Percentiles rank a stretch among this genome's conserved stretches.
These are phyloP conservation scores for Ips typographus DNA, from an alignment of 1,140 invertebrate genomes.

Conservation along the genomic window DNA sequence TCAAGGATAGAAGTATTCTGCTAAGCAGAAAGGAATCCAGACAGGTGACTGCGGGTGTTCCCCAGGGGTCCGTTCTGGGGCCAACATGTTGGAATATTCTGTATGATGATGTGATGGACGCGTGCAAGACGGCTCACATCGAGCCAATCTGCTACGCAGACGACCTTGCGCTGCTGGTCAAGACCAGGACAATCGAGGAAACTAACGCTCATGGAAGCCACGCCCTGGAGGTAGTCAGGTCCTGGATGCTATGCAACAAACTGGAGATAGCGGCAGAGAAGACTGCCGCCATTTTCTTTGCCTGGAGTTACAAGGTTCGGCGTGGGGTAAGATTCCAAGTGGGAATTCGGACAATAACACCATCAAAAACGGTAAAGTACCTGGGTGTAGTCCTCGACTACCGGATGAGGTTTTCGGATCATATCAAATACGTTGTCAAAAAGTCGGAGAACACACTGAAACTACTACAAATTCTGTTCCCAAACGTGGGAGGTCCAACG, in stretches of 20 bases:
- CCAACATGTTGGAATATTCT: not conserved
- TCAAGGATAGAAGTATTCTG: not conserved
- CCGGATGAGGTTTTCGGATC: not conserved
- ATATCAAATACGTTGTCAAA: not conserved
- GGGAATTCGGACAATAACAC: not conserved
- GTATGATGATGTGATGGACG: not conserved
- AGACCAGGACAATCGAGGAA: not conserved
- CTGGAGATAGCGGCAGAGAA: constrained; percentile 2
- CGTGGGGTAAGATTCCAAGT: not conserved
- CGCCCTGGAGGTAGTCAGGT: not conserved
- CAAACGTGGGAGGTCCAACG: not conserved
- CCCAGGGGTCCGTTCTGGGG: not conserved
- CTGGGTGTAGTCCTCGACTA: constrained; percentile 1
- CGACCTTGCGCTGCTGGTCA: not conserved
- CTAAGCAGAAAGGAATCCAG: not conserved
- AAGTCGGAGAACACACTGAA: not conserved
- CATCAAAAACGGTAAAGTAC: not conserved
- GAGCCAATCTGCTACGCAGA: not conserved
- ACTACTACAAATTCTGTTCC: not conserved
- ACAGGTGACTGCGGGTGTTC: not conserved
- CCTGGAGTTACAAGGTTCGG: not conserved
- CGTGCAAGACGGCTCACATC: not conserved
- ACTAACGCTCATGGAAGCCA: not conserved
- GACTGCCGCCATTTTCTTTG: not conserved
- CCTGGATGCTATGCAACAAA: not conserved